Base-by-base conservation (phyloP, 1,140 invertebrate genomes). In the Oreohelix idahoensis region DNA sequence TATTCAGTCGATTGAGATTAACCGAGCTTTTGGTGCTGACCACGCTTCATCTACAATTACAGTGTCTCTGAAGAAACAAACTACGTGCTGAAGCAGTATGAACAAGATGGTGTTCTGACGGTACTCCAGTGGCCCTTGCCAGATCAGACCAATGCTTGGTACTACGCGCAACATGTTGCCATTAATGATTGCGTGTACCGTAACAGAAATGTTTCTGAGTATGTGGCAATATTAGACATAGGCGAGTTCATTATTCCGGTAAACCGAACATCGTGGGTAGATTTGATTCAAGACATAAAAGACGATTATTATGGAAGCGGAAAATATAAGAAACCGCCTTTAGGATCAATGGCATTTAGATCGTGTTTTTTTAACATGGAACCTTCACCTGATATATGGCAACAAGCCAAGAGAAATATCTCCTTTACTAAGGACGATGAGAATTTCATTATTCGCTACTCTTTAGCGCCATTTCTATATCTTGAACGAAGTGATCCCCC, bases 171-270 rank as follows among this genome's bases (percentile, higher is more conserved):
- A 29, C 11, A 74, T 17, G 69, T 51, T 20, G 84, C 81, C 20
- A 76, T 85, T 2, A 82, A 85, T 58, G 84, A 85, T 74, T 85
- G 84, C 35, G 36, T 85, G 13, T 78, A 82, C 36, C 36, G 84
- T 29, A 85, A 82, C 32, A 75, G 58, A 29, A 38, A 79, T 8
- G 42, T 49, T 1, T 58, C 74, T 29, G 74, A 78, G 32, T 83
- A 73, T 38, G 63, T 85, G 42, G 79, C 69, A 11, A 29, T 82
- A 38, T 13, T 71, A 13, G 84, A 85, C 36, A 13, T 79, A 36
- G 84, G 83, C 49, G 84, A 85, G 75, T 26, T 73, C 58, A 63
- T 83, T 71, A 69, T 85, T 32, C 84, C 80, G 36, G 42, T 36
- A 20, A 49, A 51, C 20, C 53, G 79, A n/a, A 49, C 32, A 32